A percentile compares a stretch with the other conserved stretches of the same genome.
Conservation (phyloP, 2,888 invertebrate genomes). For the Dasypolia templi region DNA sequence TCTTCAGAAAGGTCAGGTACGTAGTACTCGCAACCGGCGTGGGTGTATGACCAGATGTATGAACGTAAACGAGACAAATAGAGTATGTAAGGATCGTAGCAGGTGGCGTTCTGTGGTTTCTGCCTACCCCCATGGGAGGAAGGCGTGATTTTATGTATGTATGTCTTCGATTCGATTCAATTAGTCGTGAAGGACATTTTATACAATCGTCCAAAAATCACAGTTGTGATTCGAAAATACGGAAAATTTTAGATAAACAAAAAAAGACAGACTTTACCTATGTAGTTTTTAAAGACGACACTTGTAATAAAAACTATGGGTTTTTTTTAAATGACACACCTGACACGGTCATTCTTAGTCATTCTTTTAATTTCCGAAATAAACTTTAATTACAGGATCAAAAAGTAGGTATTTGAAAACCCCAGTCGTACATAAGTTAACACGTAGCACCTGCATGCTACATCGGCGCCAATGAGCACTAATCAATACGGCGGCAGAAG, state of each 20-base stretch:
- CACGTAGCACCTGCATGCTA: conserved; percentile 60
- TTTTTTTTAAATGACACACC: not conserved
- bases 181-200: too few species aligned
- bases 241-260: not conserved
- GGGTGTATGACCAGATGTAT: too few species aligned
- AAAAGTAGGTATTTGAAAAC: conserved; percentile 24
- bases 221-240: not conserved
- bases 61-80: too few species aligned
- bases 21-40: too few species aligned
- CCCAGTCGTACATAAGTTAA: conserved; percentile 8
- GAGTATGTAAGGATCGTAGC: too few species aligned
- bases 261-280: too few species aligned
- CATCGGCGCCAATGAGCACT: conserved; percentile 81
- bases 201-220: not conserved
- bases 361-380: not conserved
- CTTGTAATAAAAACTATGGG: not conserved
- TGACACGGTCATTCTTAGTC: not conserved
- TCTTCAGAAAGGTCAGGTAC: too few species aligned
- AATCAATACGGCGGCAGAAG: conserved; percentile 86
- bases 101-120: too few species aligned
- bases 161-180: too few species aligned
- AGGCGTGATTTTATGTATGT: too few species aligned
- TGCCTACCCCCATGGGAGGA: too few species aligned
- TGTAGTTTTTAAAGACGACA: not conserved
- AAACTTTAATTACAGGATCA: not conserved